Conservation (phyloP, 2,113 vertebrate species). For the Haemorhous mexicanus region DNA sequence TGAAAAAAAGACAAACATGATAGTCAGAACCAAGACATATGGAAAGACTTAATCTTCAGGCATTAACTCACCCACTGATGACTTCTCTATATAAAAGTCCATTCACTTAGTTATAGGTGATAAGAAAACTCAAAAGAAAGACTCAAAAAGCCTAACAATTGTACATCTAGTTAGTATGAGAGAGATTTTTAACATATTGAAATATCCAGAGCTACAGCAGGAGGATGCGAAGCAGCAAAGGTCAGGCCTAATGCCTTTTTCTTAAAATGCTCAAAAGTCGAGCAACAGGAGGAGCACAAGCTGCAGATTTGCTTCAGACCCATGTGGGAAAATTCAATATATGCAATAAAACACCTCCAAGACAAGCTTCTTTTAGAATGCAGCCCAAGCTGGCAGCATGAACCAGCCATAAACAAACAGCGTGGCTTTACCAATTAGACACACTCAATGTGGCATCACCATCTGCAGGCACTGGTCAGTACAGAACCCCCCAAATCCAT, state of each 20-base stretch:
- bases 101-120: background rate
- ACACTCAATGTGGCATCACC: accelerated
- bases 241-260: background rate
- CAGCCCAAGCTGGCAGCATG: background rate
- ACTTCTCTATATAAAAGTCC: background rate
- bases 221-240: background rate
- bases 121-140: background rate
- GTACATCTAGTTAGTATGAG: background rate
- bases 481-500: accelerated
- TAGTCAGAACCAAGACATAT: background rate
- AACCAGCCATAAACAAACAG: background rate
- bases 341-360: background rate
- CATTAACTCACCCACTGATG: background rate
- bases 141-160: background rate
- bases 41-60: background rate
- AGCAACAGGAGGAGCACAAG: background rate
- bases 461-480: background rate
- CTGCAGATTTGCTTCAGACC: background rate
- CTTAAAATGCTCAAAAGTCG: background rate
- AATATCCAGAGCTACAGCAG: background rate
- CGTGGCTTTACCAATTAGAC: background rate
- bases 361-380: background rate
- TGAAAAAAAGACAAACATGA: background rate
- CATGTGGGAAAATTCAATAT: background rate
- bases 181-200: background rate